Evolutionary conservation across 35 echinoderm and acorn worm genomes (phyloP), one percentile per base, ranked within the genome.

Genomic region (Nesometra sesokonis): DNA sequence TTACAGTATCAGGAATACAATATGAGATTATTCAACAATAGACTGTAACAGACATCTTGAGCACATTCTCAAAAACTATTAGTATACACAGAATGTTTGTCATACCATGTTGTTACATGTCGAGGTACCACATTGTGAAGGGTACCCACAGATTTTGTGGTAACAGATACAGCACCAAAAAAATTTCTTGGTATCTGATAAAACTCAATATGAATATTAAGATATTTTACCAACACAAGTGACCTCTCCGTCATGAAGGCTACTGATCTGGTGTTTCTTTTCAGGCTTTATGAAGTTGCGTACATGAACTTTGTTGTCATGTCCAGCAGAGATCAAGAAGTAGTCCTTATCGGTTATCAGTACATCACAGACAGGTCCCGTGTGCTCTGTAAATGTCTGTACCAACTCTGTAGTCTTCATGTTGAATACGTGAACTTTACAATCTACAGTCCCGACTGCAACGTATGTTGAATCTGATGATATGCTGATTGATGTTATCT

Each of bases 371-470:
- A 93, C 91, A 7, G 90, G 84, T 32, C 87, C 85, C 17, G 84
- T 91, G 57, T 99, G 96, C 36, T 87, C 92, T 27, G 77, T 89
- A 79, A 94, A 91, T 32, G 93, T 94, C 86, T 92, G 89, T 0
- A 88, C 23, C 11, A 99, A 57, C 47, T 94, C 87, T 34, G 84
- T 87, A 0, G 90, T 85, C 13, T 90, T 91, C 76, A 99, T 84
- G 85, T 99, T 93, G 80, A 94, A 99, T 52, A 99, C 67, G 77
- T 92, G 90, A 0, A 99, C 52, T 34, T 89, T 82, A 76, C 93
- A 86, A 33, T 94, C 89, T 1, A 84, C 84, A 8, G 96, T 99
- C 36, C 87, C 96, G 39, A 99, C 78, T 33, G 89, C 85, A 57
- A 91, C 80, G 80, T 94, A 88, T 13, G 84, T 90, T 57, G 87